Base-by-base conservation (phyloP, 2,113 vertebrate species). In the Plotosus lineatus region DNA sequence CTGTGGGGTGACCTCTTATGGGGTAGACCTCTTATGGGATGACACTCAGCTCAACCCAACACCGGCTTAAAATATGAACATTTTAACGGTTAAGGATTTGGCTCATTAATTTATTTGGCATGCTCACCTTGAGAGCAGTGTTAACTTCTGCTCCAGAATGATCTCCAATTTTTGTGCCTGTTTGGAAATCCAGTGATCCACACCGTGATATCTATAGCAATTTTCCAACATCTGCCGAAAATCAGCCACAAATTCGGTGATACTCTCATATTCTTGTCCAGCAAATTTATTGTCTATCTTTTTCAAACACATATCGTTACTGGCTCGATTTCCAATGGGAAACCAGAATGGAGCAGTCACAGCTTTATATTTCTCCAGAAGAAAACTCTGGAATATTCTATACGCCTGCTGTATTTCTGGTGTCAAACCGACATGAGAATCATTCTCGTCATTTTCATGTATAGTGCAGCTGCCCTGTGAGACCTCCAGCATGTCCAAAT, bases 151-250 rank as follows among this genome's bases (percentile, higher is more conserved):
- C 84, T 99, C 97, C 86, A 99, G 90, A 92, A 99, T 94, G 83
- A 96, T 92, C 93, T 99, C 97, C 91, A 99, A 86, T 82, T 98
- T 98, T 87, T 98, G 97, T 63, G 95, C 97, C 89, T 98, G 97
- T 84, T 93, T 98, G 86, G 97, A 98, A n/a, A 98, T 91, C 97
- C 97, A 98, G 85, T 99, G 97, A 89, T 98, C 96, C 33, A 98
- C 95, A 3, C 97, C 98, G 4, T 96, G 94, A 82, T 92, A 90
- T 65, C 95, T 94, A 83, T 98, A 99, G 86, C 96, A 98, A 7
- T 94, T 94, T 89, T 98, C 97, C 86, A 99, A 88, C 96, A 99
- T 96, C 9, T 93, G 86, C 84, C 97, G 94, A 91, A 99, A 99
- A 88, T 99, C 98, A 1, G 93, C 92, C 81, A 99, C 97, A 81